These are phyloP conservation scores for Erpetoichthys calabaricus DNA, from an alignment of 2,797 vertebrate species.

Conservation along the genomic window DNA sequence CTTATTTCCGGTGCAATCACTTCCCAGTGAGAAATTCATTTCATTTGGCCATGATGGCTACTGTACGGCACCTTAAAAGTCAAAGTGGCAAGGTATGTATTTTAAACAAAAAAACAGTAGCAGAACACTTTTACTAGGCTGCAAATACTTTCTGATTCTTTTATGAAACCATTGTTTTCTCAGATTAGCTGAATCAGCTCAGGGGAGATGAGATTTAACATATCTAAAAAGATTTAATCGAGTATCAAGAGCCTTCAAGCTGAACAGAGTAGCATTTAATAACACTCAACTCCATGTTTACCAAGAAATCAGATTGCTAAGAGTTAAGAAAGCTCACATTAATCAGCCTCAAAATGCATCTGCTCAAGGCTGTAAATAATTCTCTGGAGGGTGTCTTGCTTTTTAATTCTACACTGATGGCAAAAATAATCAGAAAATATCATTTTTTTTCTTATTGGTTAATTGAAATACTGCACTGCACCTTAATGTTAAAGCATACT, in stretches of 20 bases:
- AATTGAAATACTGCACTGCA: constrained; percentile 4
- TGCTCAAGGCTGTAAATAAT: neutral
- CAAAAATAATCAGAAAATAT: constrained; percentile 1
- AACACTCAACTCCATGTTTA: neutral
- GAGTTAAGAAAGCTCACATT: neutral
- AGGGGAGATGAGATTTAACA: no score
- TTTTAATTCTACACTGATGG: neutral
- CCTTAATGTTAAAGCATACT: constrained; percentile 2
- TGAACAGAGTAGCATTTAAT: neutral
- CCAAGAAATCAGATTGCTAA: neutral
- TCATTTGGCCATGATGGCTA: no score
- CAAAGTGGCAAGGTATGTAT: no score
- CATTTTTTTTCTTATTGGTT: constrained; percentile 3
- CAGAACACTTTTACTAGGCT: no score
- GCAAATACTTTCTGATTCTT: no score
- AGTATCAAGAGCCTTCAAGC: neutral
- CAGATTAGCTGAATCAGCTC: no score
- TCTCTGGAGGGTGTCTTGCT: neutral
- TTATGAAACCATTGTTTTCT: no score
- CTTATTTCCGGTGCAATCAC: no score
- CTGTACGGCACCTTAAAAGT: no score
- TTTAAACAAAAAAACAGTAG: no score
- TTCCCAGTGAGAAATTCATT: no score
- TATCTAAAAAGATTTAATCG: no score
- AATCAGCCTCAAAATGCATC: neutral